Conservation (phyloP, 2,113 vertebrate species). For the Corvus hawaiiensis region DNA sequence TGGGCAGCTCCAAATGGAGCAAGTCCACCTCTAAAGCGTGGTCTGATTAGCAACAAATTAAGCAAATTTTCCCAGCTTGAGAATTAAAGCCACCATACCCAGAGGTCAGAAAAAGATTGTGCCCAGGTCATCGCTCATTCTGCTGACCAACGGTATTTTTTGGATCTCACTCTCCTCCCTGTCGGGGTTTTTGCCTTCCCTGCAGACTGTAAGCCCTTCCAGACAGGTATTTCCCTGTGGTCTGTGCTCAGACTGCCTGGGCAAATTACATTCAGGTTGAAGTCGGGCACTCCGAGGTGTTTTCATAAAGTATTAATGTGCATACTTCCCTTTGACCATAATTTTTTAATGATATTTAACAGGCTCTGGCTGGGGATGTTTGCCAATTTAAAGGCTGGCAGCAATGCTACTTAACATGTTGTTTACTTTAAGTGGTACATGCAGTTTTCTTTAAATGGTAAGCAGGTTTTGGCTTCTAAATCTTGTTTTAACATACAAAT, state of each 20-base stretch:
- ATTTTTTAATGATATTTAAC: neutral
- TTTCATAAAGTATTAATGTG: neutral
- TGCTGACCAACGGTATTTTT: accelerated
- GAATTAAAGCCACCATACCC: neutral
- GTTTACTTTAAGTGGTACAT: neutral
- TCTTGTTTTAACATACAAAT: neutral
- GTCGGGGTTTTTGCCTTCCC: neutral
- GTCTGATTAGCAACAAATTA: neutral
- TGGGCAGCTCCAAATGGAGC: accelerated
- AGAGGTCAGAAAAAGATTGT: neutral
- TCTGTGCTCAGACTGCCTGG: neutral
- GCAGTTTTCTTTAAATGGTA: neutral
- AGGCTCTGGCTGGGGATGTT: neutral
- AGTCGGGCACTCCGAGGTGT: neutral
- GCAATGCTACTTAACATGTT: neutral
- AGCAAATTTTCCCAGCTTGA: neutral
- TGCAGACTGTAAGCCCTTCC: neutral
- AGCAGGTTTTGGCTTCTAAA: neutral
- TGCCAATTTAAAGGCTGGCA: neutral
- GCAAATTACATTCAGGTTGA: neutral
- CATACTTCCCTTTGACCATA: neutral
- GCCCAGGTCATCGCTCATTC: too few species aligned
- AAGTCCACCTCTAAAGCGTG: accelerated
- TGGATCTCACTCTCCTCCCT: neutral
- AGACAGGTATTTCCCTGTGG: neutral